These are phyloP conservation scores for Phenganax subtilis DNA, from an alignment of 92 coral and sea anemone species.

Conservation along the genomic window DNA sequence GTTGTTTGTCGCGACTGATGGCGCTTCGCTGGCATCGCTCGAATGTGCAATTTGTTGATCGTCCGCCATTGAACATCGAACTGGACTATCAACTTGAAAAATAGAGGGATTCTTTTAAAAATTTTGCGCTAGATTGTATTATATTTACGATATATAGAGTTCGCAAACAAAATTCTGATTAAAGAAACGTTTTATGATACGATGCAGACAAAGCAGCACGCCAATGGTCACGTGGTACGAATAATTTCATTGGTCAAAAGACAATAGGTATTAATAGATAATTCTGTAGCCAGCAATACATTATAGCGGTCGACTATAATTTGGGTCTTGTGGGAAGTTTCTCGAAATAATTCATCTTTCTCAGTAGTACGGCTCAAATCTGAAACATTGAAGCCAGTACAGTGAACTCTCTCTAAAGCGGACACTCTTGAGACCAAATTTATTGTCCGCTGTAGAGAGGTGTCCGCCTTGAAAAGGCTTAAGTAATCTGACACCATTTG, in stretches of 20 bases:
- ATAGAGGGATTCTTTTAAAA: neutral
- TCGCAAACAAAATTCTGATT: neutral
- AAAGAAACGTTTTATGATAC: constrained; percentile 11
- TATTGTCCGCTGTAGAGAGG: too few relatives aligned
- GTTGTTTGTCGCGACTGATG: constrained; percentile 16
- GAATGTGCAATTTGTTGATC: constrained; percentile 28
- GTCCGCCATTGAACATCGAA: constrained; percentile 13
- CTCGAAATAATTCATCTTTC: neutral
- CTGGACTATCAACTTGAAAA: neutral
- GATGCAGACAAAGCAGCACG: constrained; percentile 26
- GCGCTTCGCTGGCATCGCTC: constrained; percentile 32
- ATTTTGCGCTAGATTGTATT: neutral
- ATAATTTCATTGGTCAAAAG: constrained; percentile 28
- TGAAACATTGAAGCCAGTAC: too few relatives aligned
- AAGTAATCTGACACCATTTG: too few relatives aligned
- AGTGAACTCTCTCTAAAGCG: too few relatives aligned
- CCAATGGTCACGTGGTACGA: constrained; percentile 32
- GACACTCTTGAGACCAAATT: too few relatives aligned
- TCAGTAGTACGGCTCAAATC: constrained; percentile 12
- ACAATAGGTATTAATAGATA: constrained; percentile 23
- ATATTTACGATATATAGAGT: neutral
- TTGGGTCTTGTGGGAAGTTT: neutral
- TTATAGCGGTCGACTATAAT: neutral
- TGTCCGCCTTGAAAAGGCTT: too few relatives aligned
- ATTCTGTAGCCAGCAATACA: neutral